Base-by-base conservation (phyloP, 2,797 vertebrate species). In the Sebastes trivittatus region DNA sequence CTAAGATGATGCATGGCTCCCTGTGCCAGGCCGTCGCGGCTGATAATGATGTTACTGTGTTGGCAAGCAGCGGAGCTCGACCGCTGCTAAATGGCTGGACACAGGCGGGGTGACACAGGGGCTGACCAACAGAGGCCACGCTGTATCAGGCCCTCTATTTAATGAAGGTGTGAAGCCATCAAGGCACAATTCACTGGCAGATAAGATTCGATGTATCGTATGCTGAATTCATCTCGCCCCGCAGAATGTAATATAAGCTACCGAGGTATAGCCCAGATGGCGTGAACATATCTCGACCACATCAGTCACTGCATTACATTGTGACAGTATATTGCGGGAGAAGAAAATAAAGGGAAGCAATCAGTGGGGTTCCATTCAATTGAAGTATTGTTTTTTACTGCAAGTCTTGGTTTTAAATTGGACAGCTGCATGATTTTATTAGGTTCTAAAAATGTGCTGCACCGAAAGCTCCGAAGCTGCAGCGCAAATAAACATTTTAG, bases 391-490 rank as follows among this genome's bases (percentile, higher is more conserved):
- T 89, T 88, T 88, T 89, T 91, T 82, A 90, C 87, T 63, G 84
- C 90, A 72, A 54, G 85, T 89, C 86, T 77, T 80, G 83, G 73
- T 86, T 89, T 92, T 84, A 89, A 92, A 90, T 92, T 89, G 89
- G 82, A 93, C 92, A 93, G 91, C 93, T 92, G 93, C 86, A 78
- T 85, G 86, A 77, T 87, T 94, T 94, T 92, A 94, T 93, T 90
- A 87, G 87, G 58, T 89, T 88, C 75, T 92, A 83, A 93, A 93
- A 93, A 85, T 88, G 81, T 84, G 84, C 71, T 78, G 78, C 80
- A 70, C 71, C 75, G 86, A 91, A 90, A 85, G 81, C 78, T 86
- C 80, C 67, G 71, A 83, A 78, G 88, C 89, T 80, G 75, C 87
- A 75, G 79, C 72, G 80, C 71, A 82, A 85, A 91, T 90, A 90